Percentiles rank a stretch among this genome's conserved stretches.
phyloP scores from a whole-genome alignment of 2,797 vertebrate species.

The Babyrousa celebensis region DNA sequence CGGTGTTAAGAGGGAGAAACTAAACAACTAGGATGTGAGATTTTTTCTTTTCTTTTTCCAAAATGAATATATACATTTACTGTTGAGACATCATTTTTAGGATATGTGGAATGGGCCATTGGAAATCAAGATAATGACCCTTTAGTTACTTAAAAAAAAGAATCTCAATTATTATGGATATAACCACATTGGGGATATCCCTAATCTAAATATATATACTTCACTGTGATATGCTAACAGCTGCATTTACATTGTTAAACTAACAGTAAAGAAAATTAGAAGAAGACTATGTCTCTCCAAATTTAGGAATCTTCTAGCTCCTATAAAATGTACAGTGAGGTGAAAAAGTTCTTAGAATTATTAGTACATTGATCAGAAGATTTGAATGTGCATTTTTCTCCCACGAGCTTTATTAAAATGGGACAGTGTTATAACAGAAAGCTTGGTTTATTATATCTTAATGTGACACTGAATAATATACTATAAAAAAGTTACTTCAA shows the following conservation, averaged over 20 bases:
- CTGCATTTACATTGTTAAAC: background rate
- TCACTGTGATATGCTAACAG: background rate
- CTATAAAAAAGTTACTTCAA: background rate
- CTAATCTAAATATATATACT: background rate
- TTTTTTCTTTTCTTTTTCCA: background rate
- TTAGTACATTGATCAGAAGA: background rate
- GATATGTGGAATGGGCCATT: background rate
- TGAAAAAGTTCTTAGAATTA: background rate
- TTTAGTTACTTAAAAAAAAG: background rate
- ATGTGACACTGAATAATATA: background rate
- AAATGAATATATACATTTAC: background rate
- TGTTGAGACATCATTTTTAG: background rate
- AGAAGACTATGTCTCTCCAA: background rate
- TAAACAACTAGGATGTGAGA: background rate
- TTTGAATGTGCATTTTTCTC: background rate
- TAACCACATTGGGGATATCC: rapidly evolving
- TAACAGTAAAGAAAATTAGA: background rate
- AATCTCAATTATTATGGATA: background rate
- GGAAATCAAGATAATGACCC: background rate
- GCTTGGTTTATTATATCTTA: background rate
- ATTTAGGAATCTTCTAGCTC: background rate
- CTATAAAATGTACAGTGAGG: background rate
- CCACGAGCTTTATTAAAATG: background rate
- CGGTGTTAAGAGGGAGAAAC: background rate
- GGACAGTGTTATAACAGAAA: background rate